phyloP scores from a whole-genome alignment of 2,888 invertebrate genomes.

The Scelioninae gen. 1 region DNA sequence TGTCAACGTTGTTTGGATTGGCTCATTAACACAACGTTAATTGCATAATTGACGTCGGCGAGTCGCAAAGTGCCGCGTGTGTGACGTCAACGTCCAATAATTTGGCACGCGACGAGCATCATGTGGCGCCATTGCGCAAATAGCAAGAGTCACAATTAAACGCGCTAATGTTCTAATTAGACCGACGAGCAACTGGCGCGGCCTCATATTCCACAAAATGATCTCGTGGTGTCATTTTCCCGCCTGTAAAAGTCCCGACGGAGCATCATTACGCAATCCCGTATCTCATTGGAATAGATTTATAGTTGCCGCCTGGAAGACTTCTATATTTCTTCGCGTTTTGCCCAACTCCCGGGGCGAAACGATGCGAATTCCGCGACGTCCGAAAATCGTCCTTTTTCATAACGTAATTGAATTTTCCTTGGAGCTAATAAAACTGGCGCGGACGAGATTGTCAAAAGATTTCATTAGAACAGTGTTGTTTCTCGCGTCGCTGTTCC shows the following conservation, averaged over 20 bases:
- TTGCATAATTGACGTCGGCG: conserved; percentile 81
- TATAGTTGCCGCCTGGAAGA: too few relatives aligned
- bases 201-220: too few relatives aligned
- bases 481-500: conserved; percentile 77
- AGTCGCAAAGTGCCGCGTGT: conserved; percentile 75
- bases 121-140: conserved; percentile 77
- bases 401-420: conserved; percentile 49
- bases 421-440: conserved; percentile 29
- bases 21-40: conserved; percentile 74
- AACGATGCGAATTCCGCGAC: too few relatives aligned
- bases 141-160: conserved; percentile 80
- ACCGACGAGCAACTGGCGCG: too few relatives aligned
- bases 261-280: too few relatives aligned
- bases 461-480: conserved; percentile 82
- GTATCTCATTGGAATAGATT: too few relatives aligned
- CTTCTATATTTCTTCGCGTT: too few relatives aligned
- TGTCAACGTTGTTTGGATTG: conserved; percentile 57
- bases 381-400: conserved; percentile 36
- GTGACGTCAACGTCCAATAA: conserved; percentile 83
- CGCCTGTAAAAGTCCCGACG: conserved; percentile 80
- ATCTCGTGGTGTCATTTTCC: too few relatives aligned
- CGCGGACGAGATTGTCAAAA: conserved; percentile 79
- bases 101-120: conserved; percentile 83
- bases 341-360: too few relatives aligned
- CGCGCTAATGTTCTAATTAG: too few relatives aligned